phyloP scores from a whole-genome alignment of 2,113 vertebrate species.

The Struthio camelus region DNA sequence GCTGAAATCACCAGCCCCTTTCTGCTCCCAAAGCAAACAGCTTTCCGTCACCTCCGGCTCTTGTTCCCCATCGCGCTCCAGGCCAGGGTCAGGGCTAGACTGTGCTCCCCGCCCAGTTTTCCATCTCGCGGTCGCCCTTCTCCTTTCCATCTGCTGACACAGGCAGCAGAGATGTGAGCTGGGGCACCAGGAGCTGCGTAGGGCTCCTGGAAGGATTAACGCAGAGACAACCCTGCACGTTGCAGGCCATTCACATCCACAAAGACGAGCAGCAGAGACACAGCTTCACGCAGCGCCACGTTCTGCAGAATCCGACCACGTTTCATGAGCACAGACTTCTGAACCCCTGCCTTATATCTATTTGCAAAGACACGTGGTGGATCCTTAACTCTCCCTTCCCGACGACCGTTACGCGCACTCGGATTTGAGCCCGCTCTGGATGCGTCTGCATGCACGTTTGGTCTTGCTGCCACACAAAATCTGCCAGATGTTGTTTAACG shows the following conservation, averaged over 20 bases:
- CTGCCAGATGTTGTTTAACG: not conserved
- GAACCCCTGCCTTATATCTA: not conserved
- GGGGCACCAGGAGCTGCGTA: not conserved
- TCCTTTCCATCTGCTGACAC: not conserved
- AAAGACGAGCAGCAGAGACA: too few relatives aligned
- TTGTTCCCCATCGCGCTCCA: not conserved
- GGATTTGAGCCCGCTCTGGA: too few relatives aligned
- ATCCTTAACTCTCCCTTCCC: not conserved
- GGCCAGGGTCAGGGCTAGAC: not conserved
- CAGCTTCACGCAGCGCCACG: too few relatives aligned
- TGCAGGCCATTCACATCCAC: too few relatives aligned
- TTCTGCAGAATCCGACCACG: not conserved
- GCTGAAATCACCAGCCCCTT: slow-evolving; percentile 25
- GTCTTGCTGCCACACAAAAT: not conserved
- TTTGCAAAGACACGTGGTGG: not conserved
- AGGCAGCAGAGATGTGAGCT: not conserved
- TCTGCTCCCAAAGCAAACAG: not conserved
- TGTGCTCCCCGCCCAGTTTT: not conserved
- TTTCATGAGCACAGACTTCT: not conserved
- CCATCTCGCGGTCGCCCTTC: not conserved
- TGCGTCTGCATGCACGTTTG: not conserved
- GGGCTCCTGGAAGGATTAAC: not conserved
- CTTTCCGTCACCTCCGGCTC: slow-evolving; percentile 16
- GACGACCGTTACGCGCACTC: not conserved
- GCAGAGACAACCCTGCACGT: not conserved